phyloP scores from a whole-genome alignment of 2,888 invertebrate genomes.

The Anorthoa munda region DNA sequence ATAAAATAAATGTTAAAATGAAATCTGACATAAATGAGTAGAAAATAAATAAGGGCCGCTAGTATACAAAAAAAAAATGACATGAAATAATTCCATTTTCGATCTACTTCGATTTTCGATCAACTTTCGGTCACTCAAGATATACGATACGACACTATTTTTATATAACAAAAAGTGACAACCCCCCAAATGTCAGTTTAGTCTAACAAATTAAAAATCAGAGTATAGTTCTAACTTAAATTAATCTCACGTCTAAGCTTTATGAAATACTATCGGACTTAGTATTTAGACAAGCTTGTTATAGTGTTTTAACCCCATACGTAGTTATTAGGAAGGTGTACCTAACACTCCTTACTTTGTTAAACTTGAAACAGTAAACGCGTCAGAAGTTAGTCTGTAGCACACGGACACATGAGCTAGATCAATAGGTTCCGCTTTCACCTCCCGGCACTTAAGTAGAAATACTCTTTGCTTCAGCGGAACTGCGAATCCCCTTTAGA shows the following conservation, averaged over 20 bases:
- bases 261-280: neutral
- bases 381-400: constrained; percentile 23
- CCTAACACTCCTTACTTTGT: neutral
- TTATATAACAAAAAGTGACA: no score
- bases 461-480: constrained; percentile 26
- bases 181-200: no score
- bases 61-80: no score
- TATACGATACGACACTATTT: no score
- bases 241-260: neutral
- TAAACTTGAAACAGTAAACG: constrained; percentile 34
- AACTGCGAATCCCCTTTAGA: constrained; percentile 40
- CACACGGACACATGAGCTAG: constrained; percentile 36
- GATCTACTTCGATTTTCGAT: no score
- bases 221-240: constrained; percentile 10
- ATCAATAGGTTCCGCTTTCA: constrained; percentile 56
- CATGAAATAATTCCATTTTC: no score
- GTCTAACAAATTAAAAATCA: no score
- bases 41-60: no score
- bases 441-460: constrained; percentile 34
- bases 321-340: neutral
- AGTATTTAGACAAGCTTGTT: neutral
- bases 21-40: no score
- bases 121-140: no score
- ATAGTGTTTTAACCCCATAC: neutral
- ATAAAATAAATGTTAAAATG: no score